Conservation (phyloP, 2,113 vertebrate species). For the Acrocephalus arundinaceus region DNA sequence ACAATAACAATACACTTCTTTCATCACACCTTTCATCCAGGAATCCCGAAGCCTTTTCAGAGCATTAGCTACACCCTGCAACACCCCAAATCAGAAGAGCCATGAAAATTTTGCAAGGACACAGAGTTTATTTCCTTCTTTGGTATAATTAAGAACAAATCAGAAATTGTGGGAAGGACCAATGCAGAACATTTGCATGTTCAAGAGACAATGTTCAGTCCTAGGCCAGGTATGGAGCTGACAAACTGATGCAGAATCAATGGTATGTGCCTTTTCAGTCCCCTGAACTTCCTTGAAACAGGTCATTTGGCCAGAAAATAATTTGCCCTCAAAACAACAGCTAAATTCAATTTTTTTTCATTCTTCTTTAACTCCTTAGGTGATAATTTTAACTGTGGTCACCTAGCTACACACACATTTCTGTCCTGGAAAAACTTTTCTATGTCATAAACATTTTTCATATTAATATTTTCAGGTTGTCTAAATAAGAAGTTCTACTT, state of each 20-base stretch:
- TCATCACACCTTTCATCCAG: slow-evolving; percentile 67
- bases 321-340: background rate
- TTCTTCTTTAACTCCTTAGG: background rate
- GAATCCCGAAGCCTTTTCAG: slow-evolving; percentile 60
- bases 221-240: background rate
- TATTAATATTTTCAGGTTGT: background rate
- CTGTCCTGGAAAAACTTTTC: background rate
- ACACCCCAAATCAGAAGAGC: slow-evolving; percentile 57
- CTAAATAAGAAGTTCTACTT: background rate
- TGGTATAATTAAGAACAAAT: slow-evolving; percentile 22
- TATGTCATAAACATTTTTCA: background rate
- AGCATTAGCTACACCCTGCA: slow-evolving; percentile 66
- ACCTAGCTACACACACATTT: background rate
- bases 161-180: background rate
- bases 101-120: slow-evolving; percentile 50
- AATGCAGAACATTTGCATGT: background rate
- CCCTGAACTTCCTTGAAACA: background rate
- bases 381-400: background rate
- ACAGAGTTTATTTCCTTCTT: slow-evolving; percentile 34
- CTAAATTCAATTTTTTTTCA: background rate
- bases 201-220: background rate
- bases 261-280: background rate
- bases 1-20: slow-evolving; percentile 67
- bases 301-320: background rate
- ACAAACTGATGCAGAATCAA: background rate